phyloP scores from a whole-genome alignment of 2,888 invertebrate genomes.

The Zaprionus obscuricornis region DNA sequence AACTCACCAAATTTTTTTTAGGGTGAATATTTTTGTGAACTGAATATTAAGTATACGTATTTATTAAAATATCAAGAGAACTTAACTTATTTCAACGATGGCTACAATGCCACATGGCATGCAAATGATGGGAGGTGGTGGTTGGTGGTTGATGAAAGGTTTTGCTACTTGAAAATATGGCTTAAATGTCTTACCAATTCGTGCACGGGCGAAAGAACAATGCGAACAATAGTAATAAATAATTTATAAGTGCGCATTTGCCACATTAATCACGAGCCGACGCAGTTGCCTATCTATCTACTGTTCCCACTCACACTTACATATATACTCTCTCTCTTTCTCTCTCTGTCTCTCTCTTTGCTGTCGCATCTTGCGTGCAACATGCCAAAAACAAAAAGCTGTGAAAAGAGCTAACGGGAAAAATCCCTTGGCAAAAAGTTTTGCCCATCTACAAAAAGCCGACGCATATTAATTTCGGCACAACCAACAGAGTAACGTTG shows the following conservation, averaged over 20 bases:
- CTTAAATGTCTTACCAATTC: slow-evolving; percentile 71
- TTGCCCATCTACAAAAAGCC: slow-evolving; percentile 48
- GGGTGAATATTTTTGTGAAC: too few species aligned
- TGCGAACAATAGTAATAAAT: slow-evolving; percentile 75
- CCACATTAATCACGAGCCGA: slow-evolving; percentile 71
- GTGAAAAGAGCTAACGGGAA: slow-evolving; percentile 35
- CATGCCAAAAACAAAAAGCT: slow-evolving; percentile 21
- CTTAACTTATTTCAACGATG: not conserved
- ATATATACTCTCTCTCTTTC: too few species aligned
- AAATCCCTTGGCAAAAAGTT: slow-evolving; percentile 62
- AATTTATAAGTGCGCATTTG: slow-evolving; percentile 78
- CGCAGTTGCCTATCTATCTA: slow-evolving; percentile 31
- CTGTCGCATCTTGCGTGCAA: too few species aligned
- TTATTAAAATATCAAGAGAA: slow-evolving; percentile 23
- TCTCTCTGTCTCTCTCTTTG: too few species aligned
- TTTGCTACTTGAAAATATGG: slow-evolving; percentile 58
- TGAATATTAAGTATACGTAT: slow-evolving; percentile 48
- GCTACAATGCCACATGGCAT: not conserved
- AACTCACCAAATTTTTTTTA: too few species aligned
- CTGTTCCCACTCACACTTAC: too few species aligned
- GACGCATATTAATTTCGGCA: slow-evolving; percentile 75
- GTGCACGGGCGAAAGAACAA: slow-evolving; percentile 68
- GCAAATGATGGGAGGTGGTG: not conserved
- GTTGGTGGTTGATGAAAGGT: too few species aligned
- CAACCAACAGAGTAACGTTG: slow-evolving; percentile 28